Percentiles rank a stretch among this genome's conserved stretches.
Evolutionary conservation across 2,113 vertebrate species (phyloP).

Genomic region (Lathamus discolor): DNA sequence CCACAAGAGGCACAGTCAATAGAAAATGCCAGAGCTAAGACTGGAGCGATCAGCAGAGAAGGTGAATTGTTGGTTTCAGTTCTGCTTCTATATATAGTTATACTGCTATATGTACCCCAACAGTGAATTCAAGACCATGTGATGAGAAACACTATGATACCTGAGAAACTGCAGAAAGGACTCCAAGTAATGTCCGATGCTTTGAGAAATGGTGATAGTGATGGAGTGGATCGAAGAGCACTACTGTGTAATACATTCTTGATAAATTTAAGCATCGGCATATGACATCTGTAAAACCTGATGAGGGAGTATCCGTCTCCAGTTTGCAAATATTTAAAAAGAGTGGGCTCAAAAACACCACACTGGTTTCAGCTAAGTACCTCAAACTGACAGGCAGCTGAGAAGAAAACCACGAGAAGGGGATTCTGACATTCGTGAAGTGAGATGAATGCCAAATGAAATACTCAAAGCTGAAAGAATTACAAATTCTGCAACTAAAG

Average conservation of each 20-base stretch:
- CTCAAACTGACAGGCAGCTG: neutral
- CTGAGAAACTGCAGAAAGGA: neutral
- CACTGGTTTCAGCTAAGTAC: neutral
- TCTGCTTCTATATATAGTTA: neutral
- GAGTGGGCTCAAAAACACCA: neutral
- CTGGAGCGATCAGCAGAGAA: neutral
- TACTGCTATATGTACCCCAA: neutral
- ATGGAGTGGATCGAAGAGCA: neutral
- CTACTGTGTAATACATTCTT: fast-evolving
- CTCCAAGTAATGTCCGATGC: neutral
- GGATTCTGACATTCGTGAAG: neutral
- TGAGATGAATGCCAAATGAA: neutral
- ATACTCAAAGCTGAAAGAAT: neutral
- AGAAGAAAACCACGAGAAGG: neutral
- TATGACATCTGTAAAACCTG: neutral
- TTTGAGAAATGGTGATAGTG: neutral
- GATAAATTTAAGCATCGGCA: neutral
- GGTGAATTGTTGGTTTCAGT: neutral
- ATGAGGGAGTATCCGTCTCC: neutral
- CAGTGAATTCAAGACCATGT: neutral
- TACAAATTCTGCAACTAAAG: neutral
- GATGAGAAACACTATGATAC: neutral
- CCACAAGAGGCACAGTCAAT: neutral
- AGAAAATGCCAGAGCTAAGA: neutral
- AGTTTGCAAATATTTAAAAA: neutral